Conservation (phyloP, 1,140 invertebrate species). For the Cotesia glomerata region DNA sequence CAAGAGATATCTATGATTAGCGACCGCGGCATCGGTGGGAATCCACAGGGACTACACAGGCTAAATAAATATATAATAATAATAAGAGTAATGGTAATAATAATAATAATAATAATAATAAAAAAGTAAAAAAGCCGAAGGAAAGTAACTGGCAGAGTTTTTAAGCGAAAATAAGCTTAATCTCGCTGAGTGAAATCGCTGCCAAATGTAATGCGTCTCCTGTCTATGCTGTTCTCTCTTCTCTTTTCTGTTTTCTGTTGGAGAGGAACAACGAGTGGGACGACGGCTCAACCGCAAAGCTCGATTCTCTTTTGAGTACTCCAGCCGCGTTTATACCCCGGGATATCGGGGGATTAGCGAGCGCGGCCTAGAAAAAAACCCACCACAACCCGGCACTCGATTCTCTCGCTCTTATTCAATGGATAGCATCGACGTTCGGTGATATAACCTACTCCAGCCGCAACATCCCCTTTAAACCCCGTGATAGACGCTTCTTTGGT, state of each 20-base stretch:
- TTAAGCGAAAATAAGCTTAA: slow-evolving; percentile 60
- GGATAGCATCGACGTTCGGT: slow-evolving; percentile 21
- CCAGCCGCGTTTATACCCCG: slow-evolving; percentile 16
- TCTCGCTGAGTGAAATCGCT: slow-evolving; percentile 58
- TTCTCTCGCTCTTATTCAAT: background rate
- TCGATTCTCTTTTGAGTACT: slow-evolving; percentile 26
- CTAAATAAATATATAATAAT: background rate
- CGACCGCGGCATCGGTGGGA: slow-evolving; percentile 9
- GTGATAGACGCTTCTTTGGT: background rate
- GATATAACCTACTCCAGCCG: slow-evolving; percentile 27
- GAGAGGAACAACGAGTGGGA: slow-evolving; percentile 39
- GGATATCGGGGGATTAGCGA: slow-evolving; percentile 43
- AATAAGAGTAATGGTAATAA: background rate
- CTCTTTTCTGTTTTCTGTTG: slow-evolving; percentile 29
- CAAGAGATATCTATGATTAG: slow-evolving; percentile 39
- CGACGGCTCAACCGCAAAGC: slow-evolving; percentile 32
- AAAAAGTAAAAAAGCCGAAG: slow-evolving; percentile 20
- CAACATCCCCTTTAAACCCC: background rate
- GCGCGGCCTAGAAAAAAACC: slow-evolving; percentile 12
- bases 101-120: background rate
- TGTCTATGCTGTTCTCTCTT: slow-evolving; percentile 12
- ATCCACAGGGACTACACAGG: background rate
- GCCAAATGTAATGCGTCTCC: slow-evolving; percentile 43
- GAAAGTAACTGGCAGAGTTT: slow-evolving; percentile 37
- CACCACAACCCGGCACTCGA: background rate